Evolutionary conservation across 2,797 vertebrate species (phyloP).

Genomic region (Squalus acanthias): DNA sequence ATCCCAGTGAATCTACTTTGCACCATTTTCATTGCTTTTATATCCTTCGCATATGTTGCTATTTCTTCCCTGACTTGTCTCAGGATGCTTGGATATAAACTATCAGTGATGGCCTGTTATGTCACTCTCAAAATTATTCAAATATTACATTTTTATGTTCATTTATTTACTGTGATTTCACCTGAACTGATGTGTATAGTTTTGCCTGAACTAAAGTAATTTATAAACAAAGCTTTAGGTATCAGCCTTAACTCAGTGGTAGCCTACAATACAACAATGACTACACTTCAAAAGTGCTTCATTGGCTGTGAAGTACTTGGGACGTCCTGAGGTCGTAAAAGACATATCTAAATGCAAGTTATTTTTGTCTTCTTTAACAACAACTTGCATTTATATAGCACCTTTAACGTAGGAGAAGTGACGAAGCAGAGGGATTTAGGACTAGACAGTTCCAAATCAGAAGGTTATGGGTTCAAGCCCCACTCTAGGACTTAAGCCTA

Average conservation of each 20-base stretch:
- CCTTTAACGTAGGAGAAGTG: neutral
- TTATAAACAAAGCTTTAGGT: neutral
- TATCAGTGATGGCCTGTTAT: neutral
- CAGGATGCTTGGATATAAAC: neutral
- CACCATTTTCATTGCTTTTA: neutral
- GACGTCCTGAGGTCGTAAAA: neutral
- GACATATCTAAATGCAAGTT: neutral
- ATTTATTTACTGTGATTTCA: neutral
- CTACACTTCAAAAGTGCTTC: neutral
- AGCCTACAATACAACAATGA: neutral
- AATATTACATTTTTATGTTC: neutral
- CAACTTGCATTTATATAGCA: neutral
- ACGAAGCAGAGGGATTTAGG: neutral
- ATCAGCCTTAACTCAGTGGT: neutral
- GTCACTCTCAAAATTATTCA: neutral
- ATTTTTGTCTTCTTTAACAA: neutral
- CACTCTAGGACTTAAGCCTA: neutral
- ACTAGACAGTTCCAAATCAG: neutral
- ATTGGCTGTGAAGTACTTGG: neutral
- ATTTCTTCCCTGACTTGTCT: neutral
- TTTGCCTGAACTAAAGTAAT: neutral
- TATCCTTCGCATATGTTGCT: neutral
- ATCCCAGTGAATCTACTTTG: neutral
- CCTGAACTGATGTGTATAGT: neutral
- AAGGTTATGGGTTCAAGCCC: neutral